These are phyloP conservation scores for Chirona hameri DNA, from an alignment of 2,888 invertebrate species.

Conservation along the genomic window DNA sequence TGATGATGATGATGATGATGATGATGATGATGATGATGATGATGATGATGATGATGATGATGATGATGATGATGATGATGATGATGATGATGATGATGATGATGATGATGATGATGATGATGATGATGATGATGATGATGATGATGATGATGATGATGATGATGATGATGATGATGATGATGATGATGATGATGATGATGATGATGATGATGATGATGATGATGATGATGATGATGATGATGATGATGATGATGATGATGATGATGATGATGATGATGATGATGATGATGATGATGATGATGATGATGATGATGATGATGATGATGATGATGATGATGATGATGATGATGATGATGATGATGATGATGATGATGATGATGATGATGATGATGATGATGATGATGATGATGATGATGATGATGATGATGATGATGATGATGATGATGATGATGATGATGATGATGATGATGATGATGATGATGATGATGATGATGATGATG, in stretches of 20 bases:
- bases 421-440: slow-evolving; percentile 22
- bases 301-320: slow-evolving; percentile 22
- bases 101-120: slow-evolving; percentile 22
- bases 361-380: slow-evolving; percentile 22
- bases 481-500: slow-evolving; percentile 22
- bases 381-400: slow-evolving; percentile 22
- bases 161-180: slow-evolving; percentile 22
- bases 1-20: slow-evolving; percentile 22
- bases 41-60: slow-evolving; percentile 22
- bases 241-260: slow-evolving; percentile 22
- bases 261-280: slow-evolving; percentile 22
- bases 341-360: slow-evolving; percentile 22
- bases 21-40: slow-evolving; percentile 22
- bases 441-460: slow-evolving; percentile 22
- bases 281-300: slow-evolving; percentile 22
- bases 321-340: slow-evolving; percentile 22
- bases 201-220: slow-evolving; percentile 22
- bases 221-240: slow-evolving; percentile 22
- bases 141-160: slow-evolving; percentile 22
- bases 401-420: slow-evolving; percentile 22
- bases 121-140: slow-evolving; percentile 22
- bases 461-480: slow-evolving; percentile 22
- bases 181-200: slow-evolving; percentile 22
- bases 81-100: slow-evolving; percentile 22
- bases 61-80: slow-evolving; percentile 22